Base-by-base conservation (phyloP, 2,113 vertebrate genomes). In the Turdus rufiventris region DNA sequence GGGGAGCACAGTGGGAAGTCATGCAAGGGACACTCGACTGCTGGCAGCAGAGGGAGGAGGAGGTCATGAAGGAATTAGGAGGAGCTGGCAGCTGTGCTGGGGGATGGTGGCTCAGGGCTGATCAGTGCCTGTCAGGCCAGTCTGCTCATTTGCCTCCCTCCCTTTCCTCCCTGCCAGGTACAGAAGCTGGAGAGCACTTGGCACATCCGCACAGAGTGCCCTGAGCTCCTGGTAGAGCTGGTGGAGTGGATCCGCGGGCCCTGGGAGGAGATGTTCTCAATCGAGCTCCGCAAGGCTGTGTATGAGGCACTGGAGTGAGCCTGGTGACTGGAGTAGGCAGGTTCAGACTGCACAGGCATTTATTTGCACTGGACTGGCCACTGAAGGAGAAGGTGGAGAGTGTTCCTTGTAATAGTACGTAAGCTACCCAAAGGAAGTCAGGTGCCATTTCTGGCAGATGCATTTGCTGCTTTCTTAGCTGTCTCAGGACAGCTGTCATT, bases 201-300 rank as follows among this genome's bases (percentile, higher is more conserved):
- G 96, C 96, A 96, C 43, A 92, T 96, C 86, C 95, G 91, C 47
- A 96, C 96, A 23, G 92, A 93, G 79, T 88, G 96, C 72, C 95
- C 96, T 19, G 72, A 96, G 88, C 96, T 96, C 34, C 79, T 96
- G 85, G 26, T 3, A 20, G 72, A 94, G 82, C 72, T 96, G 85
- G 96, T 96, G 91, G 96, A 96, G 76, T 96, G 96, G 96, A 96
- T 96, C 79, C 96, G 96, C 0, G 1, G 31, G 61, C 96, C 96
- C 9, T 96, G 96, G 96, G 96, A 96, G 68, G 95, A 96, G 85
- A 96, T 96, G 96, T 96, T 96, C 88, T 96, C 94, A 0, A 96
- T 96, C 0, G 56, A 96, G 63, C 95, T 96, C 3, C 94, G 3
- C 18, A 92, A 31, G 56, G 63, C 82, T 51, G 60, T 96, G 51